A percentile compares a stretch with the other conserved stretches of the same genome.
Evolutionary conservation across 2,888 invertebrate species (phyloP).

Genomic region (Synanthedon tipuliformis): DNA sequence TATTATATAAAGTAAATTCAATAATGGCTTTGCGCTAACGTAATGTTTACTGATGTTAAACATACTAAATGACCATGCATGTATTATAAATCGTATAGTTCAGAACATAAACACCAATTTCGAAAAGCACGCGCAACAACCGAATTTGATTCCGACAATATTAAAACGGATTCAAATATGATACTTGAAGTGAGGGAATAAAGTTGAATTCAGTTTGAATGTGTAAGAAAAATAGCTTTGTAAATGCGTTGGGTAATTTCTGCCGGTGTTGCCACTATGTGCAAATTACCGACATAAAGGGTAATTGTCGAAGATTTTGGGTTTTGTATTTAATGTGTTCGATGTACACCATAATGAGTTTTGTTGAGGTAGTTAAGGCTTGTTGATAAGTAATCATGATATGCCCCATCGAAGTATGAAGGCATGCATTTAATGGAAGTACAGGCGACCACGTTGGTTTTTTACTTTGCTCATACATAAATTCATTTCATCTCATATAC

Average conservation of each 20-base stretch:
- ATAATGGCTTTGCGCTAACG: conserved; percentile 61
- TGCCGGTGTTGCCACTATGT: conserved; percentile 49
- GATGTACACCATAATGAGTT: conserved; percentile 34
- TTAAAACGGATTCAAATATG: not conserved
- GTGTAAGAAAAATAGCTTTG: too few species aligned
- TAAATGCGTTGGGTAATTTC: conserved; percentile 29
- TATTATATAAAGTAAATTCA: conserved; percentile 71
- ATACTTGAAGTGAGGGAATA: too few species aligned
- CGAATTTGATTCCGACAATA: conserved; percentile 4
- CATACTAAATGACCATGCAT: conserved; percentile 1
- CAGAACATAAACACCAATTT: not conserved
- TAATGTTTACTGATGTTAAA: conserved; percentile 54
- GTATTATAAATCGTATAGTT: not conserved
- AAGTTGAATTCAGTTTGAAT: too few species aligned
- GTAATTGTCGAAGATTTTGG: conserved; percentile 53
- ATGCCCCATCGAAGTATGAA: not conserved
- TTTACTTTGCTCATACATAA: too few species aligned
- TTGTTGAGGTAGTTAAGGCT: conserved; percentile 1
- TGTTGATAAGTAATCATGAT: not conserved
- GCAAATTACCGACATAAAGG: conserved; percentile 56
- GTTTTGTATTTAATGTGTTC: conserved; percentile 32
- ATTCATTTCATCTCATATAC: too few species aligned
- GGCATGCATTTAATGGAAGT: not conserved
- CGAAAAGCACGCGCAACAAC: not conserved
- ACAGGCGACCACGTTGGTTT: not conserved